Conservation (phyloP, 2,113 vertebrate genomes). For the Anseranas semipalmata region DNA sequence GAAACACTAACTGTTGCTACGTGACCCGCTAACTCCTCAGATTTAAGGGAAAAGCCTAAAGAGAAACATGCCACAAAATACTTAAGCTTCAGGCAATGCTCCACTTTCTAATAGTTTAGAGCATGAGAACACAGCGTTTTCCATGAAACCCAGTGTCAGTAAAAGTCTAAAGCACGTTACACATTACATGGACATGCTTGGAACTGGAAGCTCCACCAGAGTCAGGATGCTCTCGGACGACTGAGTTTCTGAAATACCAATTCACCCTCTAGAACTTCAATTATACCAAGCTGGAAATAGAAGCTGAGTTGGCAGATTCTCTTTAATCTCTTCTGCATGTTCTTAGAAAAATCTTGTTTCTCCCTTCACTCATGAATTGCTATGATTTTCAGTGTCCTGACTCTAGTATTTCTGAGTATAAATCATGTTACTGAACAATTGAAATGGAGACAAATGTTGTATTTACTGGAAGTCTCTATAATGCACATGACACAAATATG, state of each 20-base stretch:
- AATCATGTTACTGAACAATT: not conserved
- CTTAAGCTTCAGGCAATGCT: constrained; percentile 30
- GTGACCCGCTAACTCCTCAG: constrained; percentile 33
- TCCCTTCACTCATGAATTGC: not conserved
- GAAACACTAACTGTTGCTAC: constrained; percentile 40
- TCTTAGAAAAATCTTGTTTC: not conserved
- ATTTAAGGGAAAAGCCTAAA: constrained; percentile 45
- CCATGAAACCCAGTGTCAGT: not conserved
- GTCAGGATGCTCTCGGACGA: not conserved
- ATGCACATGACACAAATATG: not conserved
- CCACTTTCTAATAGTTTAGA: not conserved
- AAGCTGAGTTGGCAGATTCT: not conserved
- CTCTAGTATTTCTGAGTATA: not conserved
- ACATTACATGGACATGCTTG: rapidly evolving
- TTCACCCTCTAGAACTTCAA: not conserved
- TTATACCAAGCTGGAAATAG: not conserved
- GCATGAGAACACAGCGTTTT: not conserved
- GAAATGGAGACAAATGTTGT: not conserved
- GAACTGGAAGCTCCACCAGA: not conserved
- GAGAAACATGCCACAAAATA: constrained; percentile 52
- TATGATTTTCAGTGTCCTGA: not conserved
- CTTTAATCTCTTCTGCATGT: not conserved
- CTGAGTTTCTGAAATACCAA: not conserved
- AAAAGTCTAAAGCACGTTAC: not conserved
- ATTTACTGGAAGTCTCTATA: not conserved